Base-by-base conservation (phyloP, 2,888 invertebrate genomes). In the Leptopilina myrica region DNA sequence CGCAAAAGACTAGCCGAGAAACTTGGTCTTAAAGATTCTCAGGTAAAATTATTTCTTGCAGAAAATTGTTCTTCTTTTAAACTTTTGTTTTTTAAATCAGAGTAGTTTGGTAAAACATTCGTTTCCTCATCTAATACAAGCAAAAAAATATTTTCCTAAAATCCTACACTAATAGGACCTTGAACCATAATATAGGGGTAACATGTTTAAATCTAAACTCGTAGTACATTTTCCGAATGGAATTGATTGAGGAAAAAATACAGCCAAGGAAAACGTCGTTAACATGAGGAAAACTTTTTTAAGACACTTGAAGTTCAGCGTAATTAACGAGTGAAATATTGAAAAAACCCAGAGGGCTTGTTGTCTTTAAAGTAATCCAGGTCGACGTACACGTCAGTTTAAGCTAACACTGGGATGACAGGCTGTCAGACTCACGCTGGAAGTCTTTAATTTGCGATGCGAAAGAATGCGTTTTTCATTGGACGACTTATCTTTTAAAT, bases 1-100 rank as follows among this genome's bases (percentile, higher is more conserved):
- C 94, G 99, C 92, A 99, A 98, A 94, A 98, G 98, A 89, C 93
- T 99, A 82, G 99, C 99, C 0, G 98, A 98, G 91, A 97, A 98
- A 91, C 94, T 99, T 76, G 98, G 98, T 11, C 94, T 99, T 12
- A 99, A 99, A 91, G 99, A 99, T 90, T 98, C 98, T 84, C 99
- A 99, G 96, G 99, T 98, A 88, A 93, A 93, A 46, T 53, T 79
- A 49, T 49, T 49, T 49, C 9, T 49, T 49, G 49, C 33, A 33
- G 5, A 33, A 33, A 33, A 33, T 33, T 20, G 20, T 20, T 20
- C 20, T 1, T 20, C 20, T 20, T 20, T 20, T 20, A 20, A 20
- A 20, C n/a, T n/a, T n/a, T n/a, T n/a, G n/a, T 20, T 20, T 20
- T 20, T 20, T 20, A 20, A 20, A 20, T 20, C 20, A 20, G 20